Evolutionary conservation across 1,140 invertebrate genomes (phyloP).

Genomic region (Drosophila nigromelanica): DNA sequence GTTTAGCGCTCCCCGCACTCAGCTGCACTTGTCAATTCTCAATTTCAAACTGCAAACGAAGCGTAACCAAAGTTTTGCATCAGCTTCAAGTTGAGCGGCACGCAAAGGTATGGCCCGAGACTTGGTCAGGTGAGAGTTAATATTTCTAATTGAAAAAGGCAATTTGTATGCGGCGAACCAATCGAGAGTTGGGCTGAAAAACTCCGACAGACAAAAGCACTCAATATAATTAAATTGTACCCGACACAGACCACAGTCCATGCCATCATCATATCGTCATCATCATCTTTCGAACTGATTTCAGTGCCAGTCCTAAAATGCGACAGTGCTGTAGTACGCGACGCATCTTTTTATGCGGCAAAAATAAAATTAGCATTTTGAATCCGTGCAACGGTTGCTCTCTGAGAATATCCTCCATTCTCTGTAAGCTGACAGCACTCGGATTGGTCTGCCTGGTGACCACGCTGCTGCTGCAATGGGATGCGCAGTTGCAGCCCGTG

Average conservation of each 20-base stretch:
- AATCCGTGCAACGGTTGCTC: constrained; percentile 35
- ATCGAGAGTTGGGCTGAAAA: constrained; percentile 28
- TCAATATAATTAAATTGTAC: constrained; percentile 79
- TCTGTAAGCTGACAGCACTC: constrained; percentile 29
- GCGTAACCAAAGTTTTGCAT: constrained; percentile 62
- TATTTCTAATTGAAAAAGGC: constrained; percentile 81
- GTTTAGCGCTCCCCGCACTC: neutral
- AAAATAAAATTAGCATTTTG: constrained; percentile 58
- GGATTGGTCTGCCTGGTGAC: constrained; percentile 27
- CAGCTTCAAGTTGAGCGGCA: constrained; percentile 42
- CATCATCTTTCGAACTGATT: constrained; percentile 19
- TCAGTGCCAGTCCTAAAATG: constrained; percentile 54
- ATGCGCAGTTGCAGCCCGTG: neutral
- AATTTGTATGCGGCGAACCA: constrained; percentile 76
- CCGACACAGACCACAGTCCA: constrained; percentile 21
- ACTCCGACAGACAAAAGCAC: constrained; percentile 67
- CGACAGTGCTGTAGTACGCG: constrained; percentile 50
- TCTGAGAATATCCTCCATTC: neutral
- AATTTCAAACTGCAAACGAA: constrained; percentile 46
- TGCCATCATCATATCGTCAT: constrained; percentile 6
- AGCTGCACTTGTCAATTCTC: constrained; percentile 41
- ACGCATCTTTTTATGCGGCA: constrained; percentile 40
- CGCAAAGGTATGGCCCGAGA: constrained; percentile 23
- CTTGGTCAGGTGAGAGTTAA: constrained; percentile 63
- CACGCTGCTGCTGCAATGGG: constrained; percentile 1